Conservation (phyloP, 2,113 vertebrate genomes). For the Xiphophorus maculatus region DNA sequence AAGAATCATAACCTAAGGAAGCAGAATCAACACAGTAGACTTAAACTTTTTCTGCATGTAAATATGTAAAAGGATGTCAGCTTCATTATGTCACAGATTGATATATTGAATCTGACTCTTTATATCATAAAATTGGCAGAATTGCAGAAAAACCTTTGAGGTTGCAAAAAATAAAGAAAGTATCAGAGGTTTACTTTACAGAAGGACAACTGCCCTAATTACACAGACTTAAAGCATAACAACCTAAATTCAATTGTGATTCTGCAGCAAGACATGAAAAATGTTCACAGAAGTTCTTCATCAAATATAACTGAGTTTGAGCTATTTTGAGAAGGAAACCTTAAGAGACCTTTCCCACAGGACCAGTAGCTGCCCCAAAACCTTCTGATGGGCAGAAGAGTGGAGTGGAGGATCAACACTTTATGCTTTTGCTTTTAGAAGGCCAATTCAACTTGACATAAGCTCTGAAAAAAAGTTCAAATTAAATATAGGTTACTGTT, state of each 20-base stretch:
- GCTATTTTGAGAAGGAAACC: too few species aligned
- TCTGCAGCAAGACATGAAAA: background rate
- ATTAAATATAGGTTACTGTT: background rate
- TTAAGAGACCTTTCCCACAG: too few species aligned
- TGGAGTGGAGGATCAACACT: constrained; percentile 22
- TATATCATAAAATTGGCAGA: background rate
- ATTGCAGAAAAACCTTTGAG: background rate
- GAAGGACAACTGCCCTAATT: background rate
- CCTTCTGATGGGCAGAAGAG: constrained; percentile 30
- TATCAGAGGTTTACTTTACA: too few species aligned
- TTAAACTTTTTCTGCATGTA: background rate
- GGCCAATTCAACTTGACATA: constrained; percentile 18
- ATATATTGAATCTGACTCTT: background rate
- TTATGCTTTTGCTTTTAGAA: constrained; percentile 61
- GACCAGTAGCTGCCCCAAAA: too few species aligned
- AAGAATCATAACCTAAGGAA: background rate
- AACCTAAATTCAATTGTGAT: background rate
- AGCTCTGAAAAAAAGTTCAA: background rate
- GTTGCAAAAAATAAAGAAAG: background rate
- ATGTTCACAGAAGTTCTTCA: background rate
- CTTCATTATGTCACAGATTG: background rate
- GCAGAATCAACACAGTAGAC: background rate
- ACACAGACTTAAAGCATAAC: background rate
- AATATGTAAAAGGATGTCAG: background rate
- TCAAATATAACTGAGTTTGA: too few species aligned